Evolutionary conservation across 2,888 invertebrate genomes (phyloP), one percentile per base, ranked within the genome.

Genomic region (Agrochola macilenta): DNA sequence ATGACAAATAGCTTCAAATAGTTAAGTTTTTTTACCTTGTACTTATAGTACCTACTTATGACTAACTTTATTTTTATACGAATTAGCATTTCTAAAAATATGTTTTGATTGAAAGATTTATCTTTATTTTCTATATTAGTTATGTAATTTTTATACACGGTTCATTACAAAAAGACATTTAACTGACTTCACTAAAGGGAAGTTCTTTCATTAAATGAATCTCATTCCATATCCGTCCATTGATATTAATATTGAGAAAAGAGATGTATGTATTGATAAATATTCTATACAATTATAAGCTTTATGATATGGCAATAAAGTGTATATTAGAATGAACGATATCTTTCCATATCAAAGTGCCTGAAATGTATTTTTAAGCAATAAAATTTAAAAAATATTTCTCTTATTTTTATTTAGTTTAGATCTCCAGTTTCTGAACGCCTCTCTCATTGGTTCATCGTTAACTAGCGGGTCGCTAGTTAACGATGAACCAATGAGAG

Each of bases 261-360:
- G 17, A 70, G 12, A 69, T 52, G 23, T 49, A 49, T 61, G 52
- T 52, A 52, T 20, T 35, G 30, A 64, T 2, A 35, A 46, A 30
- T 82, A 84, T 71, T 64, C 20, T 26, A 81, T 64, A 63, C 39
- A 74, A 74, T 68, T 74, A 1, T 77, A 68, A 72, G 71, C 69
- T 76, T 63, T 77, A 77, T 57, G 0, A 0, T 73, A 72, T 61
- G 69, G 76, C 35, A 57, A 66, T 74, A 81, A 74, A 70, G n/a
- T 82, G 86, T 85, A 78, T 76, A 76, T 68, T 86, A 74, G 79
- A 60, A 64, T 79, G 79, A 83, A 78, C 57, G 70, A 68, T 77
- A 79, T 60, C 26, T 71, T 79, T 85, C 77, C 78, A 84, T 79
- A 82, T 82, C 49, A n/a, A 87, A 78, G 88, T 88, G 87, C 85